Evolutionary conservation across 2,888 invertebrate species (phyloP), one percentile per base, ranked within the genome.

Genomic region (Erebia ligea): DNA sequence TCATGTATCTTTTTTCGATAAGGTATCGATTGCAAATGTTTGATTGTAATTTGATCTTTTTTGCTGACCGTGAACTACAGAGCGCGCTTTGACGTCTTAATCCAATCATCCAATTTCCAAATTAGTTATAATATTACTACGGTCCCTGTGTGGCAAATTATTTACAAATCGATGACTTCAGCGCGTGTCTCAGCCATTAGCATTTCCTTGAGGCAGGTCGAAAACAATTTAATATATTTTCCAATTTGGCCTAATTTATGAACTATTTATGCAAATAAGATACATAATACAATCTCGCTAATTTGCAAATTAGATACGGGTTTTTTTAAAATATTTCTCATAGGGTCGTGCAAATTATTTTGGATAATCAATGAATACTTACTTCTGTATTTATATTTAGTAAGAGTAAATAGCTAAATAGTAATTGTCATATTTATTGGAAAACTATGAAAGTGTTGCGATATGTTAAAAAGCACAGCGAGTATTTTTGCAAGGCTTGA

Each of bases 51-150:
- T 69, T 70, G 78, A 92, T 90, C 82, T 87, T 86, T 89, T 91
- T 81, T 92, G 90, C 86, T 77, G 86, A 90, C 91, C 89, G 86
- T 92, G 78, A 82, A 80, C 54, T 64, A 25, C 65, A 56, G 68
- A 67, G 82, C 87, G 82, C 84, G 81, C 86, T 88, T 90, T 90
- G 89, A 93, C 89, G 88, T 92, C 92, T 91, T 90, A 92, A 92
- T 92, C 90, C 86, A 91, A 91, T 91, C 91, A 89, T 80, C 81
- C 78, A 84, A 89, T 89, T 89, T 89, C 81, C 78, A 84, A 89
- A 89, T 89, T 89, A 85, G 85, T 87, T 86, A 84, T 87, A 84
- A 82, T 79, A 84, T 86, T 86, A 86, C 84, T 77, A 84, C 83
- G 77, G 81, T 78, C 80, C 80, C 83, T 81, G 81, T 88, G 83